These are phyloP conservation scores for Gadopsis marmoratus DNA, from an alignment of 2,797 vertebrate species.

Conservation along the genomic window DNA sequence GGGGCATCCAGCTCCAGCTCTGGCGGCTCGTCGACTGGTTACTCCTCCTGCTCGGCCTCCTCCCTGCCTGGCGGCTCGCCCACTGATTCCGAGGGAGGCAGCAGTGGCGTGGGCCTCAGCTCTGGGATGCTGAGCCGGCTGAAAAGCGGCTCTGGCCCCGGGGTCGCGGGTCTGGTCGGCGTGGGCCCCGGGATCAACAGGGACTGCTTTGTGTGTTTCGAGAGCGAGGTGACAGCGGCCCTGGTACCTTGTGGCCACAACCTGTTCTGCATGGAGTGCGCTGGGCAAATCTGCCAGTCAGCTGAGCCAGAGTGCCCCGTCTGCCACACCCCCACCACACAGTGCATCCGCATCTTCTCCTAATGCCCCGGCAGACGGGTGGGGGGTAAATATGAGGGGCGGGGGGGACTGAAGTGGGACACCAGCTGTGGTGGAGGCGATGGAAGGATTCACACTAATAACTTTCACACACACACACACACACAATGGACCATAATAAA, in stretches of 20 bases:
- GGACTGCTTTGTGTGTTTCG: conserved; percentile 95
- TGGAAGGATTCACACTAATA: conserved; percentile 78
- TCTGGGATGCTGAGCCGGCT: conserved; percentile 83
- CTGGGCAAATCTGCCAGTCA: conserved; percentile 94
- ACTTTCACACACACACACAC: conserved; percentile 62
- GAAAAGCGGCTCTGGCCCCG: conserved; percentile 75
- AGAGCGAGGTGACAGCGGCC: conserved; percentile 95
- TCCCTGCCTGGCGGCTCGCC: conserved; percentile 91
- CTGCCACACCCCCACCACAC: conserved; percentile 93
- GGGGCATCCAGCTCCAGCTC: conserved; percentile 86
- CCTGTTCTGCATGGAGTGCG: conserved; percentile 99
- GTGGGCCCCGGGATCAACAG: conserved; percentile 80
- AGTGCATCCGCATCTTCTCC: conserved; percentile 99
- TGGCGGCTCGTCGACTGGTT: conserved; percentile 87
- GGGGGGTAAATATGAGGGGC: conserved; percentile 23
- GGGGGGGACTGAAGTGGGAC: conserved; percentile 40
- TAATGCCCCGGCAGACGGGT: conserved; percentile 77
- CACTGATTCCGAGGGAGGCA: conserved; percentile 89
- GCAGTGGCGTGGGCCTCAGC: conserved; percentile 82
- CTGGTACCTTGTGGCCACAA: conserved; percentile 97
- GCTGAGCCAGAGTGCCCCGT: conserved; percentile 93
- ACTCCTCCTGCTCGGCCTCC: conserved; percentile 91
- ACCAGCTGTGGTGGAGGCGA: conserved; percentile 58
- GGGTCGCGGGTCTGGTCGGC: conserved; percentile 69
- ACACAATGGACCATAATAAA: conserved; percentile 79